phyloP scores from a whole-genome alignment of 1,140 invertebrate species.

The Hestina assimilis region DNA sequence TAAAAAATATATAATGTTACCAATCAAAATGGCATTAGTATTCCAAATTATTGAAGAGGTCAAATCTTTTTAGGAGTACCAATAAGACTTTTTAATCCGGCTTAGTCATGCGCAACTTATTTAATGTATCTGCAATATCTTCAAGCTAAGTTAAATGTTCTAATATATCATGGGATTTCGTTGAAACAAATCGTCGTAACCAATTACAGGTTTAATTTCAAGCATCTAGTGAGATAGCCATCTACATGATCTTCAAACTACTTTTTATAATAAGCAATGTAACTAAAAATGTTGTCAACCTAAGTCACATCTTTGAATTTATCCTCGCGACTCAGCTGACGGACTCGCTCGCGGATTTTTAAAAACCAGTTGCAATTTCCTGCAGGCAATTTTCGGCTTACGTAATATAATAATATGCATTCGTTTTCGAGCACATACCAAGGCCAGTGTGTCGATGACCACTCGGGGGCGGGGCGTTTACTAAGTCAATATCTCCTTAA shows the following conservation, averaged over 20 bases:
- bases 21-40: slow-evolving; percentile 72
- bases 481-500: slow-evolving; percentile 65
- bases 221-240: slow-evolving; percentile 5
- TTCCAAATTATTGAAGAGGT: slow-evolving; percentile 34
- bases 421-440: slow-evolving; percentile 50
- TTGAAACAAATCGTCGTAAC: slow-evolving; percentile 15
- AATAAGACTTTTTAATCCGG: slow-evolving; percentile 35
- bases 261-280: slow-evolving; percentile 10
- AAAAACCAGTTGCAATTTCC: slow-evolving; percentile 66
- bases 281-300: slow-evolving; percentile 18
- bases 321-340: slow-evolving; percentile 44
- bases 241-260: not conserved
- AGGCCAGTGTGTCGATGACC: slow-evolving; percentile 55
- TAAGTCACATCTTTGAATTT: slow-evolving; percentile 35
- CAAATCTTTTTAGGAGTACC: slow-evolving; percentile 7
- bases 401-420: slow-evolving; percentile 62
- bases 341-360: slow-evolving; percentile 35
- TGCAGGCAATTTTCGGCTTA: slow-evolving; percentile 60
- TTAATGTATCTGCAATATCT: slow-evolving; percentile 4
- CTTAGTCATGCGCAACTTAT: slow-evolving; percentile 42
- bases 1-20: slow-evolving; percentile 60
- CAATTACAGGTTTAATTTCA: slow-evolving; percentile 32
- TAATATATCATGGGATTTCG: slow-evolving; percentile 24
- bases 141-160: slow-evolving; percentile 14
- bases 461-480: slow-evolving; percentile 49